Conservation (phyloP, 2,888 invertebrate species). For the Lasioglossum figueresi region DNA sequence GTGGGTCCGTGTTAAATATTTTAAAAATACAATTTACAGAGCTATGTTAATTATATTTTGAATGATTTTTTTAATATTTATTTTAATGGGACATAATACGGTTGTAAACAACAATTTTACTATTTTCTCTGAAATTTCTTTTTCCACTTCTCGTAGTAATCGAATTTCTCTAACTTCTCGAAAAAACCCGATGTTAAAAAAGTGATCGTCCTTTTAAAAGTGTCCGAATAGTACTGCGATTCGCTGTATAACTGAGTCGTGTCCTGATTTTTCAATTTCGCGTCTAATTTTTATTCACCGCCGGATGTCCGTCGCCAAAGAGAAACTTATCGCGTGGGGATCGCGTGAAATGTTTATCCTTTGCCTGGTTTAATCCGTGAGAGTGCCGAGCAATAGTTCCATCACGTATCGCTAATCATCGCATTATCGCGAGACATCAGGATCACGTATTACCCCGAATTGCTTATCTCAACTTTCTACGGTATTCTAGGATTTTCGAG, state of each 20-base stretch:
- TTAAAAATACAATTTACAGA: too few relatives aligned
- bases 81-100: too few relatives aligned
- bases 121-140: too few relatives aligned
- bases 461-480: constrained; percentile 41
- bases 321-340: constrained; percentile 27
- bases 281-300: constrained; percentile 26
- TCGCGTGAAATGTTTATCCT: constrained; percentile 29
- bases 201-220: too few relatives aligned
- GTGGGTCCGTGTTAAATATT: too few relatives aligned
- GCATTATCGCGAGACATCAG: constrained; percentile 14
- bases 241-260: not conserved
- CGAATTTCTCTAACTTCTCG: too few relatives aligned
- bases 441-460: constrained; percentile 17
- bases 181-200: too few relatives aligned
- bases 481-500: constrained; percentile 9
- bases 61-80: too few relatives aligned
- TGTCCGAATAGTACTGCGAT: too few relatives aligned
- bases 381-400: constrained; percentile 33
- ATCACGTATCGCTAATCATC: constrained; percentile 19
- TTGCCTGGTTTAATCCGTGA: constrained; percentile 1
- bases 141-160: too few relatives aligned
- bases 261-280: constrained; percentile 49
- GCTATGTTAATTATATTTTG: too few relatives aligned
- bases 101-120: too few relatives aligned
- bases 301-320: not conserved